phyloP scores from a whole-genome alignment of 2,113 vertebrate genomes.

The Scolopax mira region DNA sequence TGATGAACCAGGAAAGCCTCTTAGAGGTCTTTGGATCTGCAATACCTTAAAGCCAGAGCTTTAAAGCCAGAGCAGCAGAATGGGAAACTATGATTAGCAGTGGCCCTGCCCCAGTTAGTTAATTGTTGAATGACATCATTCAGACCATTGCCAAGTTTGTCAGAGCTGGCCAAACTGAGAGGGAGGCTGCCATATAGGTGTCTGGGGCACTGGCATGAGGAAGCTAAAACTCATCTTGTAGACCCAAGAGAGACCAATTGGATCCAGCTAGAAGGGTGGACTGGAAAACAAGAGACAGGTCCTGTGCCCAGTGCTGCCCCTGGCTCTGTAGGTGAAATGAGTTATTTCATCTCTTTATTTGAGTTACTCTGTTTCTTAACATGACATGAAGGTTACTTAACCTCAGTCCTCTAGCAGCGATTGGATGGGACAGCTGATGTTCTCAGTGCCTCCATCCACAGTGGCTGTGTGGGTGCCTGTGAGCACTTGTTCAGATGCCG shows the following conservation, averaged over 20 bases:
- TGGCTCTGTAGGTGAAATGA: neutral
- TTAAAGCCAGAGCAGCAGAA: neutral
- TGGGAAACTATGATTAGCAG: neutral
- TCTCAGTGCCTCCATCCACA: neutral
- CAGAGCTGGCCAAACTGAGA: neutral
- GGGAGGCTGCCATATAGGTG: neutral
- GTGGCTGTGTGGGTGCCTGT: neutral
- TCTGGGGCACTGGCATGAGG: neutral
- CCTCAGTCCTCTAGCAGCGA: neutral
- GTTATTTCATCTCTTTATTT: neutral
- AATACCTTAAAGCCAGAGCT: neutral
- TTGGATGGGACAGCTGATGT: neutral
- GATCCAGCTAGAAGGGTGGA: neutral
- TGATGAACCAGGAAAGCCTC: neutral
- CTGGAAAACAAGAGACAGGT: neutral
- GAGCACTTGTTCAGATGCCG: neutral
- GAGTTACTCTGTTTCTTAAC: neutral
- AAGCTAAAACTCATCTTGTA: neutral
- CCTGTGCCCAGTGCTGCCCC: neutral
- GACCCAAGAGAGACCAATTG: neutral
- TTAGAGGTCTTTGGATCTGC: neutral
- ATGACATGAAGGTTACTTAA: neutral
- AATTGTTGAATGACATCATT: neutral
- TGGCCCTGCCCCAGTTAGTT: neutral
- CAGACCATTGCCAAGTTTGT: neutral